Conservation (phyloP, 2,797 vertebrate species). For the Pangasius sanitwongsei region DNA sequence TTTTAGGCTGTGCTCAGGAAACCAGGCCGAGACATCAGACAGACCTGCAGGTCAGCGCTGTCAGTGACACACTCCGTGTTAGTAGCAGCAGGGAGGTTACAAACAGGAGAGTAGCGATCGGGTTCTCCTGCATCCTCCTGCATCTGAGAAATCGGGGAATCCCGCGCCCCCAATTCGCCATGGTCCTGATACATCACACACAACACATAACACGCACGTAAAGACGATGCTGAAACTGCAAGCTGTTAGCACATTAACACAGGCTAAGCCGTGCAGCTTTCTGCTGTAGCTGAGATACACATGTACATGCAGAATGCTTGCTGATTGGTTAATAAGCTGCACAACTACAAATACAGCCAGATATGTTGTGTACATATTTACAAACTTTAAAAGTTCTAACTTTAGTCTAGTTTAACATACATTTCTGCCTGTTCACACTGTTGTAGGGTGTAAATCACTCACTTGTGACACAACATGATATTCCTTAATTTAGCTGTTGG, state of each 20-base stretch:
- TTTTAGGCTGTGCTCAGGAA: background rate
- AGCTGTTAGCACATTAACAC: slow-evolving; percentile 34
- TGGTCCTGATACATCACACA: slow-evolving; percentile 71
- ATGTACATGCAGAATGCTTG: background rate
- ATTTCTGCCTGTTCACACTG: background rate
- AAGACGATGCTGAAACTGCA: background rate
- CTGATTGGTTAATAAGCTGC: slow-evolving; percentile 6
- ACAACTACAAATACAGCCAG: background rate
- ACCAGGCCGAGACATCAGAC: slow-evolving; percentile 29
- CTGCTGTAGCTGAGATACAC: background rate
- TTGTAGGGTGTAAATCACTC: background rate
- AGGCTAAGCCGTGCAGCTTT: background rate
- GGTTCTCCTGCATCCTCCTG: slow-evolving; percentile 65
- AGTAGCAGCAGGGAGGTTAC: slow-evolving; percentile 74
- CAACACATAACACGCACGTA: slow-evolving; percentile 45
- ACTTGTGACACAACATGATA: background rate
- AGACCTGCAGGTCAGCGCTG: slow-evolving; percentile 73
- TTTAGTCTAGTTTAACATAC: no score
- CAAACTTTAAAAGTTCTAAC: background rate
- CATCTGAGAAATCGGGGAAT: slow-evolving; percentile 65
- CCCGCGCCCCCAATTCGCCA: slow-evolving; percentile 64
- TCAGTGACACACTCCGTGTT: slow-evolving; percentile 73
- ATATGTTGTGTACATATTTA: no score
- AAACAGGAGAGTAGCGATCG: slow-evolving; percentile 63
- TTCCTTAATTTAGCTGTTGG: background rate